Evolutionary conservation across 2,797 vertebrate genomes (phyloP).

Genomic region (Neoniphon sammara): DNA sequence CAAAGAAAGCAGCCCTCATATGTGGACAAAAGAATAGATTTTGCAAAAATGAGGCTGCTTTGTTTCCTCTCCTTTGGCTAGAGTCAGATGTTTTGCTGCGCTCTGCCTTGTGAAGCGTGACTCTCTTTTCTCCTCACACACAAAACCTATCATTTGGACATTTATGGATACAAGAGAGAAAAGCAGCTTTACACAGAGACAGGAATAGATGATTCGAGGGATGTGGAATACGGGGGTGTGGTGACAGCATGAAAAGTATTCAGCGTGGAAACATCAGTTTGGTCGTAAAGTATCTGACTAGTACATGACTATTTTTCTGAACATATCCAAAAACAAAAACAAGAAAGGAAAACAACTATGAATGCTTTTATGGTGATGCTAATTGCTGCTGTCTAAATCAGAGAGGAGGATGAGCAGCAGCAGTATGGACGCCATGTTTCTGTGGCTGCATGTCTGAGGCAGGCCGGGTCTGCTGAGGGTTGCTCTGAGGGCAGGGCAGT

Average conservation of each 20-base stretch:
- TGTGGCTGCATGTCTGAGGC: conserved; percentile 8
- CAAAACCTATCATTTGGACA: conserved; percentile 79
- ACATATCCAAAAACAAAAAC: conserved; percentile 15
- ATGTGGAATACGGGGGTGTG: conserved; percentile 55
- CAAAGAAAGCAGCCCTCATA: conserved; percentile 63
- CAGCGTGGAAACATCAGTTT: conserved; percentile 34
- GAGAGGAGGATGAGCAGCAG: conserved; percentile 3
- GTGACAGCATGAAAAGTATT: conserved; percentile 54
- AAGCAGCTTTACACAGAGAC: conserved; percentile 61
- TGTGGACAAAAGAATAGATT: conserved; percentile 68
- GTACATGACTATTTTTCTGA: conserved; percentile 20
- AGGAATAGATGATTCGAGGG: conserved; percentile 73
- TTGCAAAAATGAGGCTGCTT: conserved; percentile 61
- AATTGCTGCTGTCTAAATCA: background rate
- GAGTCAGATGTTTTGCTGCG: conserved; percentile 70
- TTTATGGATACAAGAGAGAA: conserved; percentile 68
- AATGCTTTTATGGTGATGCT: too few relatives aligned
- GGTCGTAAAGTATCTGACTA: background rate
- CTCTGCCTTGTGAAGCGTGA: conserved; percentile 68
- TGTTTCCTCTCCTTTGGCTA: conserved; percentile 64
- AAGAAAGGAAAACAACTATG: too few relatives aligned
- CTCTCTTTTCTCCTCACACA: conserved; percentile 62
- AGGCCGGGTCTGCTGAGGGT: conserved; percentile 19
- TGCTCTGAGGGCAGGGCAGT: conserved; percentile 48
- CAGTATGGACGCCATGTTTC: background rate